Base-by-base conservation (phyloP, 1,140 invertebrate genomes). In the Steinernema feltiae region DNA sequence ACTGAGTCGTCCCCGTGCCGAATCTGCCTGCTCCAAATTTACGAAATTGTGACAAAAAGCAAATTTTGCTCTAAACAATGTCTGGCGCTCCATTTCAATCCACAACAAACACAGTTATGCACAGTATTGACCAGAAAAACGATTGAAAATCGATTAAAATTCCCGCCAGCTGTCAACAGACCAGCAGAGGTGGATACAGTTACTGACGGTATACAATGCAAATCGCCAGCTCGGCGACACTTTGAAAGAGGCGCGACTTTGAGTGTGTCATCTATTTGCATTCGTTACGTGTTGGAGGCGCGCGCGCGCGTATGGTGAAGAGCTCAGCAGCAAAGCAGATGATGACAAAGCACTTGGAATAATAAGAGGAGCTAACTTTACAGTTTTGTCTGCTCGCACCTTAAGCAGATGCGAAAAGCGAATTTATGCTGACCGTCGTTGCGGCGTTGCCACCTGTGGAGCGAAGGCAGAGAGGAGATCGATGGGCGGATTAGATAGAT, bases 181-280 rank as follows among this genome's bases (percentile, higher is more conserved):
- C 15, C 15, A 3, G 12, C 53, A 63, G 53, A 15, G 15, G 24
- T 27, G 18, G 35, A 41, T 41, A 41, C 15, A 7, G 53, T 21
- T 3, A 21, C 53, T 15, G 53, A 63, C 53, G 53, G 35, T 18
- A n/a, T 41, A 41, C 35, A 41, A 41, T 18, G 7, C 53, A 15
- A 63, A 21, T 27, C 24, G 53, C 24, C 2, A 63, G 53, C 24
- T n/a, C n/a, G n/a, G n/a, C n/a, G n/a, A 63, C 3, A 63, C 15
- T 7, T 27, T 15, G 7, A 63, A 21, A 15, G 15, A 63, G 2
- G 12, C 53, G 53, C 53, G 7, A 21, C 24, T 63, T 63, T 3
- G 53, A 63, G 53, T 63, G 53, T 63, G 53, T 63, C 53, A 63
- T 63, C n/a, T 63, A 63, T 63, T 63, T 63, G 24, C 53, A 63